Percentiles rank a stretch among this genome's conserved stretches.
These are phyloP conservation scores for Psococerastis gibbosa DNA, from an alignment of 2,888 invertebrate genomes.

Conservation along the genomic window DNA sequence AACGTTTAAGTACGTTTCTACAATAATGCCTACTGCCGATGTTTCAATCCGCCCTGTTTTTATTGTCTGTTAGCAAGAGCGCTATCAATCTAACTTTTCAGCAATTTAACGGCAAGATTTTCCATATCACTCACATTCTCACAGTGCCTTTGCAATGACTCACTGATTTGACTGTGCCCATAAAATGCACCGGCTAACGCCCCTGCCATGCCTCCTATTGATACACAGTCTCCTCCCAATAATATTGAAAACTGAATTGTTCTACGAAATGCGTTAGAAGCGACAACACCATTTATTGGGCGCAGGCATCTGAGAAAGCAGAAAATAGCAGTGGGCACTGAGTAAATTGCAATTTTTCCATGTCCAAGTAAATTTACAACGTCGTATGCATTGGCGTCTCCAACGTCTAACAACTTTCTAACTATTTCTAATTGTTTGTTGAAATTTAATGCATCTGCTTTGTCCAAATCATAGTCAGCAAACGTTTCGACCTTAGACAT, in stretches of 20 bases:
- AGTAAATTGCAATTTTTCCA: conserved; percentile 40
- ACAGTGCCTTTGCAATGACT: conserved; percentile 34
- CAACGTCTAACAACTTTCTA: conserved; percentile 29
- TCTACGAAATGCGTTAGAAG: conserved; percentile 38
- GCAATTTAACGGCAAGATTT: no score
- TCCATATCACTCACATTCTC: no score
- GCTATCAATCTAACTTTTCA: no score
- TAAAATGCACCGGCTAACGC: conserved; percentile 47
- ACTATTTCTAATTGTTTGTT: conserved; percentile 32
- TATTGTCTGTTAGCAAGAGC: no score
- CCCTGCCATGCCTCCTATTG: conserved; percentile 56
- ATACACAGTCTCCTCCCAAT: conserved; percentile 59
- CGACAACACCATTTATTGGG: conserved; percentile 30
- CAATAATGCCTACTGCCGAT: no score
- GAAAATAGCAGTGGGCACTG: conserved; percentile 53
- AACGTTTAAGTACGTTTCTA: no score
- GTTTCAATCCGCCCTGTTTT: no score
- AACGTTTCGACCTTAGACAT: conserved; percentile 24
- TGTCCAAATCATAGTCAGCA: conserved; percentile 31
- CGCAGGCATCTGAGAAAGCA: conserved; percentile 38
- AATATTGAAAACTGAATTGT: conserved; percentile 48
- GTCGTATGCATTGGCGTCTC: conserved; percentile 28
- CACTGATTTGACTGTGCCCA: conserved; percentile 34
- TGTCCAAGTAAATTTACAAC: conserved; percentile 37
- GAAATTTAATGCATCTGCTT: conserved; percentile 33